Base-by-base conservation (phyloP, 2,113 vertebrate species). In the Hystrix brachyura region DNA sequence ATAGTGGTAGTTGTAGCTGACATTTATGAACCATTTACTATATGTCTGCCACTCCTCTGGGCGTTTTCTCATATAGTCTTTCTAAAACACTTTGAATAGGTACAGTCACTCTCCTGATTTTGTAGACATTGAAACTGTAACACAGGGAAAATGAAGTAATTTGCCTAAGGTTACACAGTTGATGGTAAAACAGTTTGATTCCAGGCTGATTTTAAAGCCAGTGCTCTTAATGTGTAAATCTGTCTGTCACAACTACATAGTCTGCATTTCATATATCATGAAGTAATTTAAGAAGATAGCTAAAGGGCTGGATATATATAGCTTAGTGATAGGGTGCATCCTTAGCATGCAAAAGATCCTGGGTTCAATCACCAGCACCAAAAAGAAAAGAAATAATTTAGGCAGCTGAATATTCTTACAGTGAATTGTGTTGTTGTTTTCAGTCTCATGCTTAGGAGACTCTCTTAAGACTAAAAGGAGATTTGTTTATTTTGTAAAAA, bases 381-480 rank as follows among this genome's bases (percentile, higher is more conserved):
- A 71, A 57, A 64, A 48, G 12, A 4, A 29, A 32, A 29, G 17
- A 23, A 25, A 34, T 0, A 13, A 46, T 14, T 72, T 32, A 29
- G 57, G n/a, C 23, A 87, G 67, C n/a, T 38, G 79, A 11, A 79
- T 90, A 82, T 76, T 69, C 51, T 67, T 78, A 25, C 79, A 14
- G 15, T 79, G 29, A 95, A 87, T 65, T 64, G 17, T 71, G 46
- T 67, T 82, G 51, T 74, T 85, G 17, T 87, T 87, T 96, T 93
- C 51, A 82, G 43, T 90, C 95, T 97, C 43, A 80, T 85, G 51
- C 92, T 80, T 87, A 81, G 17, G 76, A 87, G 11, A 79, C 67
- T 46, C 19, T 34, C 10, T 65, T 84, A 83, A 87, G 29, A 65
- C 48, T 94, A 96, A 92, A 91, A 76, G 51, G 51, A 90, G 86